These are phyloP conservation scores for Entomyzon cyanotis DNA, from an alignment of 2,113 vertebrate genomes.

Conservation along the genomic window DNA sequence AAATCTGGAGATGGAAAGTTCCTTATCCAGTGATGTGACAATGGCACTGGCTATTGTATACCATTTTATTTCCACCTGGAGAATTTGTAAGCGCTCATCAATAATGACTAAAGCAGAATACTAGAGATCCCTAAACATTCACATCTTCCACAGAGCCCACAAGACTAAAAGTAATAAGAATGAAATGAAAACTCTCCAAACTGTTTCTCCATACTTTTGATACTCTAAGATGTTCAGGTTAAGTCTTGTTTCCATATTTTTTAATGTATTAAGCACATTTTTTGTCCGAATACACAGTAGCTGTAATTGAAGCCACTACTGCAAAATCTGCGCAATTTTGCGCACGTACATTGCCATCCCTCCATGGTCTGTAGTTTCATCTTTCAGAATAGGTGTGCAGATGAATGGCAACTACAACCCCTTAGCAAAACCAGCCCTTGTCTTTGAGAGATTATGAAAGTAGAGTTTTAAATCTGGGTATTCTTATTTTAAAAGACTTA, in stretches of 20 bases:
- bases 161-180: neutral
- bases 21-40: neutral
- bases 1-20: neutral
- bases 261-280: neutral
- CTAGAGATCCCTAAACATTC: neutral
- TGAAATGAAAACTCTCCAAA: neutral
- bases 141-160: neutral
- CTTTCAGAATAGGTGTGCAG: neutral
- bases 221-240: neutral
- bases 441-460: neutral
- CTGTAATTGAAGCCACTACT: neutral
- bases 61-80: neutral
- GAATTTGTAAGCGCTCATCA: neutral
- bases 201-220: neutral
- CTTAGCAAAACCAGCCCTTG: neutral
- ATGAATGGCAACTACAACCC: neutral
- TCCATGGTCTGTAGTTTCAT: neutral
- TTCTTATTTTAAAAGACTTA: neutral
- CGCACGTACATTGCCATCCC: neutral
- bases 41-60: neutral
- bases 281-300: neutral
- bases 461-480: neutral
- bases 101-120: neutral
- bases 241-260: neutral
- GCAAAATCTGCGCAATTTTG: neutral